Conservation (phyloP, 92 coral and sea anemone species). For the Parazoanthus darwini region DNA sequence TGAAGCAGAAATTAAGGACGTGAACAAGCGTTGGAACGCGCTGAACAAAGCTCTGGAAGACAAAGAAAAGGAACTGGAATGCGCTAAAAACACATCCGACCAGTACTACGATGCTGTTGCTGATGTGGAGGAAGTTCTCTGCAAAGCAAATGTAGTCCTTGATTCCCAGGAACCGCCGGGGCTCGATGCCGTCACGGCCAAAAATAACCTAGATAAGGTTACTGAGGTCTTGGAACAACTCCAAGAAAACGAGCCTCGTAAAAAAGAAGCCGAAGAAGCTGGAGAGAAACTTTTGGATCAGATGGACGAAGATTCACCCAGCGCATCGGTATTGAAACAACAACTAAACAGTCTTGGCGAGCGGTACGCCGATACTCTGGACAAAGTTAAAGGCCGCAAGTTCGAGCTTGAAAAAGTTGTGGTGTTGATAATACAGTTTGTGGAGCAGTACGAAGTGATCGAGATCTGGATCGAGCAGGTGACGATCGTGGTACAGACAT, state of each 20-base stretch:
- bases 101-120: slow-evolving; percentile 58
- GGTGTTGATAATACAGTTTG: slow-evolving; percentile 73
- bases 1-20: slow-evolving; percentile 76
- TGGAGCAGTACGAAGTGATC: slow-evolving; percentile 81
- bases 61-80: slow-evolving; percentile 60
- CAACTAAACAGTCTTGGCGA: slow-evolving; percentile 69
- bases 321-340: slow-evolving; percentile 67
- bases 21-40: slow-evolving; percentile 84
- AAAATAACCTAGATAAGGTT: slow-evolving; percentile 70
- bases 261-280: slow-evolving; percentile 64
- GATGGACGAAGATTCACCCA: slow-evolving; percentile 78
- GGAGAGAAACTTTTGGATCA: slow-evolving; percentile 73
- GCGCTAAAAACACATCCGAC: slow-evolving; percentile 67
- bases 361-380: slow-evolving; percentile 53
- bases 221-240: slow-evolving; percentile 70
- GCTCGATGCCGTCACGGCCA: slow-evolving; percentile 63
- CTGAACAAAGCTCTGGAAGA: slow-evolving; percentile 65
- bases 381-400: slow-evolving; percentile 71
- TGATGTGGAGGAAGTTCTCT: slow-evolving; percentile 72
- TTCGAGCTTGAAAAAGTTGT: slow-evolving; percentile 66
- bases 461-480: slow-evolving; percentile 82
- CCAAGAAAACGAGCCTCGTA: slow-evolving; percentile 79
- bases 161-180: slow-evolving; percentile 69
- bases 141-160: slow-evolving; percentile 67
- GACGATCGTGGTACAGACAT: slow-evolving; percentile 70